Conservation (phyloP, 2,888 invertebrate genomes). For the Octodonta nipae region DNA sequence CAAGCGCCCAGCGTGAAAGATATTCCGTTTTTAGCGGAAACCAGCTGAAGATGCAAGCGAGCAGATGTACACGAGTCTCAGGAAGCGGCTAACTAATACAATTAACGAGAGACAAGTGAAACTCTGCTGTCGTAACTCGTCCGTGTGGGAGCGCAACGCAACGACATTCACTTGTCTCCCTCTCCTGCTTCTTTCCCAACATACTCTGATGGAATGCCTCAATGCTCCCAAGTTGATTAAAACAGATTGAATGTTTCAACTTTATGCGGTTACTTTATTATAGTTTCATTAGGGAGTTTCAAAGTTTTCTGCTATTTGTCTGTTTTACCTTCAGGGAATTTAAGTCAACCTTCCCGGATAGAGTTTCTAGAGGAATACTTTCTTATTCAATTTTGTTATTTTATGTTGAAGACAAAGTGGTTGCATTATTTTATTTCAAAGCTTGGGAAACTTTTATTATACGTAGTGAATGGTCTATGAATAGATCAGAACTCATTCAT, state of each 20-base stretch:
- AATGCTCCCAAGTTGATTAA: conserved; percentile 36
- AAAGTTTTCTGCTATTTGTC: too few species aligned
- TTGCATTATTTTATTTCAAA: too few species aligned
- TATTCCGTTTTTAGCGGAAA: conserved; percentile 20
- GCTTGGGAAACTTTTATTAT: too few species aligned
- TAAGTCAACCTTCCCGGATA: too few species aligned
- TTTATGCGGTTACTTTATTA: conserved; percentile 33
- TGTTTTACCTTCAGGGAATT: too few species aligned
- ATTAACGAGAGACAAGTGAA: conserved; percentile 41
- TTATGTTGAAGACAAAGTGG: too few species aligned
- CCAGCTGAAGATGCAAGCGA: conserved; percentile 20
- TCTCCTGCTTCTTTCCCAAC: conserved; percentile 11
- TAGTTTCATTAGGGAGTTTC: conserved; percentile 31
- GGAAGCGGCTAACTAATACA: conserved; percentile 38
- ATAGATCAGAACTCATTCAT: too few species aligned
- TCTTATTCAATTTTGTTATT: too few species aligned
- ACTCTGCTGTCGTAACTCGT: conserved; percentile 39
- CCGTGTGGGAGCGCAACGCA: conserved; percentile 19
- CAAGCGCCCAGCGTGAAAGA: conserved; percentile 29
- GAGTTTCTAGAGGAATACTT: too few species aligned
- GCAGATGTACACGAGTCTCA: conserved; percentile 27
- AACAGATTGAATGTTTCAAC: conserved; percentile 39
- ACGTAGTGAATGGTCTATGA: too few species aligned
- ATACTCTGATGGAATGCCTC: conserved; percentile 31
- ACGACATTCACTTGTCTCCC: conserved; percentile 9